Conservation (phyloP, 2,797 vertebrate genomes). For the Rhincodon typus region DNA sequence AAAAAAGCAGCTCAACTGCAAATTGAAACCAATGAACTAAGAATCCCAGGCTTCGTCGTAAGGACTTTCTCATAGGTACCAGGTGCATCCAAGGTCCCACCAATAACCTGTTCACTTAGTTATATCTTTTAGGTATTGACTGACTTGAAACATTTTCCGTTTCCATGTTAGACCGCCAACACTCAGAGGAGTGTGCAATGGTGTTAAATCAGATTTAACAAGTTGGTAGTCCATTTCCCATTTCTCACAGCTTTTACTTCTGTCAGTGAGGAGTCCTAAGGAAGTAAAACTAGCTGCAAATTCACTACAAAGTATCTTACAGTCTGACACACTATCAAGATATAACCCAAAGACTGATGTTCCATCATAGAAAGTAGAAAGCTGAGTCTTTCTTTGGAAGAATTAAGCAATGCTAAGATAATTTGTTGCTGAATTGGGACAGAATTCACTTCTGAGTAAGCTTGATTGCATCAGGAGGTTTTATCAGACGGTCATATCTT, state of each 20-base stretch:
- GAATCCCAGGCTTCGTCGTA: background rate
- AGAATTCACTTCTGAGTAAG: too few species aligned
- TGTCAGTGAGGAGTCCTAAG: background rate
- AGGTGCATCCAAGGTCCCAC: background rate
- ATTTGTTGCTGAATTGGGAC: background rate
- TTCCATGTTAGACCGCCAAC: background rate
- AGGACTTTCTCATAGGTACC: background rate
- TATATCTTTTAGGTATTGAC: background rate
- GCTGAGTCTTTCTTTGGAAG: background rate
- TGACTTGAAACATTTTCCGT: background rate
- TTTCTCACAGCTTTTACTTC: background rate
- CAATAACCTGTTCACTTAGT: background rate
- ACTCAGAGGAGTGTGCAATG: background rate
- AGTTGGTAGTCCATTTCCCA: background rate
- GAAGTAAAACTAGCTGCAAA: background rate
- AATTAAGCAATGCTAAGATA: background rate
- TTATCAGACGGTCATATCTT: background rate
- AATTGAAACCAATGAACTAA: background rate
- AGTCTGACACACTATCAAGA: background rate
- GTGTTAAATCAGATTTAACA: background rate
- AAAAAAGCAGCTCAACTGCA: background rate
- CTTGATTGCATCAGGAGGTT: background rate
- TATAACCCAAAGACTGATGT: background rate
- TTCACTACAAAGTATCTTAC: background rate
- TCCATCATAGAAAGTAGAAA: background rate